Conservation (phyloP, 2,888 invertebrate species). For the Caenorhabditis panamensis region DNA sequence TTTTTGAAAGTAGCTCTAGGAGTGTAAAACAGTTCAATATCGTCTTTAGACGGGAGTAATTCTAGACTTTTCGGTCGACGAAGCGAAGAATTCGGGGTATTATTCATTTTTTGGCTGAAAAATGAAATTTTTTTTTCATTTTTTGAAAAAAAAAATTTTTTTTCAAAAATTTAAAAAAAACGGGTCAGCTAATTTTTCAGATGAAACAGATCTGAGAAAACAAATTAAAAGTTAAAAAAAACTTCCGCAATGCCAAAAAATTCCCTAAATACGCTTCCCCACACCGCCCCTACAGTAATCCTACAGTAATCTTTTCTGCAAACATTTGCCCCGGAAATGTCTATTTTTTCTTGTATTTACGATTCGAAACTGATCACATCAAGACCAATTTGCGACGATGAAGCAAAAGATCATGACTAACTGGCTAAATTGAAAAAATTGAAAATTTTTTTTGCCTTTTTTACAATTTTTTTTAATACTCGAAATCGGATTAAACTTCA, state of each 20-base stretch:
- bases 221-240: neutral
- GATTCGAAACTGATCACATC: conserved; percentile 34
- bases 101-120: too few species aligned
- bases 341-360: neutral
- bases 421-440: too few species aligned
- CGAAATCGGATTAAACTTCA: conserved; percentile 13
- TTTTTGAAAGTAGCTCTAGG: conserved; percentile 43
- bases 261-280: neutral
- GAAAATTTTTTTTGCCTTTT: neutral
- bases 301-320: neutral
- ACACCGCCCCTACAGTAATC: conserved; percentile 18
- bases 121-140: neutral
- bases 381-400: conserved; percentile 1
- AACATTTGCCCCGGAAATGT: neutral
- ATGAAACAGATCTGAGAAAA: neutral
- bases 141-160: too few species aligned
- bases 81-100: neutral
- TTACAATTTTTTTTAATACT: neutral
- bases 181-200: neutral
- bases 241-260: neutral
- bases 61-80: conserved; percentile 24
- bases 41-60: conserved; percentile 10
- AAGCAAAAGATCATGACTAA: conserved; percentile 15
- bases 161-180: too few species aligned
- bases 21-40: conserved; percentile 32